A percentile compares a stretch with the other conserved stretches of the same genome.
These are phyloP conservation scores for Zaprionus inermis DNA, from an alignment of 1,140 invertebrate species.

Conservation along the genomic window DNA sequence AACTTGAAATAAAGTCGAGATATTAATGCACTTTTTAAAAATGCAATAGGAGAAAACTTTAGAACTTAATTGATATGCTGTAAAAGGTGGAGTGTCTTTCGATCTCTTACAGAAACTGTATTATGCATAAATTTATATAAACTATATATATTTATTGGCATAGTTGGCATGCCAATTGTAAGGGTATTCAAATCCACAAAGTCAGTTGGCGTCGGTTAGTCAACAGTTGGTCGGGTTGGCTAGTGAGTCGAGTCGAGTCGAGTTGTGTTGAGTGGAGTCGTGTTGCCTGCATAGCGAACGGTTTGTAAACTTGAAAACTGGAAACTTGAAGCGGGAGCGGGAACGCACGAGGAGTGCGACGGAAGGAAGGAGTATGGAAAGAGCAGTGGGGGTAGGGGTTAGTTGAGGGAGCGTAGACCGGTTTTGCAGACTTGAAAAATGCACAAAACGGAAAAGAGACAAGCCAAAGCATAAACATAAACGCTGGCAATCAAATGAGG, in stretches of 20 bases:
- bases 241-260: slow-evolving; percentile 12
- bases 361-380: not conserved
- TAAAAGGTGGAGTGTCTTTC: no score
- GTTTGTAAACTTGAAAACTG: slow-evolving; percentile 79
- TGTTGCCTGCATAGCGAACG: slow-evolving; percentile 38
- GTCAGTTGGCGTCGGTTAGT: slow-evolving; percentile 47
- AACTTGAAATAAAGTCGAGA: not conserved
- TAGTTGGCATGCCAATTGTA: not conserved
- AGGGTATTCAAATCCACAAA: slow-evolving; percentile 39
- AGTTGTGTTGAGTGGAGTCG: not conserved
- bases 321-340: slow-evolving; percentile 52
- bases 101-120: not conserved
- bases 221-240: slow-evolving; percentile 53
- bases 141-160: not conserved
- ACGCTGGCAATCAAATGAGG: slow-evolving; percentile 74
- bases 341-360: not conserved
- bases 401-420: slow-evolving; percentile 43
- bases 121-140: not conserved
- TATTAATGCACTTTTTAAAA: not conserved
- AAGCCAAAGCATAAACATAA: slow-evolving; percentile 67
- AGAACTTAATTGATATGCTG: not conserved
- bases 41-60: not conserved
- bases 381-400: not conserved
- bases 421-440: slow-evolving; percentile 67
- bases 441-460: slow-evolving; percentile 64